Base-by-base conservation (phyloP, 1,140 invertebrate species). In the Drosophila teissieri region DNA sequence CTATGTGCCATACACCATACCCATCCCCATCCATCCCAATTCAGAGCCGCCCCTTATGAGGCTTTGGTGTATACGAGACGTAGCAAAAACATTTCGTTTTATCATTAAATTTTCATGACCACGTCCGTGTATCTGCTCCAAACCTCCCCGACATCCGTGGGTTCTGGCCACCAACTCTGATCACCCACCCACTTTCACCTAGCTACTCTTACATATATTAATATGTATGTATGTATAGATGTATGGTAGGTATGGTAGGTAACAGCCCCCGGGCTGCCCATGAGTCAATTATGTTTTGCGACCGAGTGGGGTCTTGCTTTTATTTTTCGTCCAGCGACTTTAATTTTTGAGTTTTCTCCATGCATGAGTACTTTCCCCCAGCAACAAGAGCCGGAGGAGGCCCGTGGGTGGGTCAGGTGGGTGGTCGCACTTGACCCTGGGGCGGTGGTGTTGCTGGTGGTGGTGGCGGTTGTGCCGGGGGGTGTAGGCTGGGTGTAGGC, bases 91-190 rank as follows among this genome's bases (percentile, higher is more conserved):
- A 84, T 89, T 89, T 89, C 84, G 80, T 84, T 89, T 89, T 89
- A 84, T 89, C 84, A 89, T 89, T 89, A 89, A 89, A 89, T 89
- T 89, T 89, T 89, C 84, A 89, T 89, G 84, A 89, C 73, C 80
- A 80, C 57, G 80, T 80, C 62, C 63, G 48, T 73, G 67, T 56
- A 55, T 80, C 36, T 61, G 54, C 56, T 60, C 49, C 57, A 75
- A 73, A 52, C 78, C 60, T 37, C 19, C 52, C 54, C 40, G 53
- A 44, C 67, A 70, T 48, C 45, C 58, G 63, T 70, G 58, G 46
- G 82, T 45, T 39, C 42, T 67, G 49, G 36, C 73, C 19, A 19
- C 19, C 19, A 19, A 19, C 19, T 19, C 67, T 53, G 65, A 73
- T 73, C 55, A 55, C 51, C n/a, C 57, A 46, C 52, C 40, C 48